Base-by-base conservation (phyloP, 2,888 invertebrate species). In the Eupithecia dodoneata region DNA sequence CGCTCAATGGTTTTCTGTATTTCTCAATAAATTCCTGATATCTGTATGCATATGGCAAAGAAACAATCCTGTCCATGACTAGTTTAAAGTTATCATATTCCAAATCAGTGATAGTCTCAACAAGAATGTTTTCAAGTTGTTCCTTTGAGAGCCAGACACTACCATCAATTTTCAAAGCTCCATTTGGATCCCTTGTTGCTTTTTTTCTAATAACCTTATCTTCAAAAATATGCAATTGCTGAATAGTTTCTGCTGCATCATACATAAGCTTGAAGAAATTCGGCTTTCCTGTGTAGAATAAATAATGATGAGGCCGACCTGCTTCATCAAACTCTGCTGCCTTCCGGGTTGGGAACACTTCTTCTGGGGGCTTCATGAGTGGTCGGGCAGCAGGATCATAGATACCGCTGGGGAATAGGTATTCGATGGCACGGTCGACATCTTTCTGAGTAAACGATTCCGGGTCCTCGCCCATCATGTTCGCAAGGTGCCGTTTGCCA, bases 381-480 rank as follows among this genome's bases (percentile, higher is more conserved):
- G 99, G 99, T 74, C 98, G 96, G 0, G 99, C 99, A 83, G 96
- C 96, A 83, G 96, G 96, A 75, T 98, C 98, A 89, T 96, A 98
- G 74, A 99, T 94, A 7, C 99, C 99, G 77, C 99, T 99, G 6
- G 99, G 99, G 86, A 99, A 98, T n/a, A 99, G 94, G 93, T 99
- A 99, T 81, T 96, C 96, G 84, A 99, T 98, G 3, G 99, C 98
- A 88, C 96, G 96, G 93, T 99, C 97, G 49, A 99, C 96, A 89
- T 99, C 98, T 75, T 97, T 96, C 88, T 99, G 98, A 0, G 97
- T 97, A 88, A 99, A 98, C 0, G 96, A 97, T 86, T 98, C 98
- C 0, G 98, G 97, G 95, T 99, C 97, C 91, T 97, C 97, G 0
- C 99, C 99, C 99, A 99, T 99, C 97, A 99, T 99, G 90, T 99